phyloP scores from a whole-genome alignment of 2,113 vertebrate species.

The crab-eating macaque (Macaca fascicularis) region T2T-MFA8v1.1 NC_088377.1:157170001-157170500 shows the following conservation, averaged over 20 bases:
- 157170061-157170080: not conserved
- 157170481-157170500: not conserved
- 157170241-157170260: not conserved
- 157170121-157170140: not conserved
- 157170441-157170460: not conserved
- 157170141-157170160: not conserved
- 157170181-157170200: not conserved
- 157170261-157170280: not conserved
- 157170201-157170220: not conserved
- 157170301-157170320: not conserved
- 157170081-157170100: not conserved
- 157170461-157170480: not conserved
- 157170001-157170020: not conserved
- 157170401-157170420: not conserved
- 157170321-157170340: not conserved
- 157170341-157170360: not conserved
- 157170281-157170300: not conserved
- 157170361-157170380: not conserved
- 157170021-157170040: constrained; percentile 11
- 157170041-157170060: not conserved
- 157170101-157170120: not conserved
- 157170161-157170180: not conserved
- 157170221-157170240: not conserved
- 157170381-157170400: not conserved
- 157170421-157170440: not conserved